phyloP scores from a whole-genome alignment of 2,113 vertebrate genomes.

The Nycticryphes semicollaris region DNA sequence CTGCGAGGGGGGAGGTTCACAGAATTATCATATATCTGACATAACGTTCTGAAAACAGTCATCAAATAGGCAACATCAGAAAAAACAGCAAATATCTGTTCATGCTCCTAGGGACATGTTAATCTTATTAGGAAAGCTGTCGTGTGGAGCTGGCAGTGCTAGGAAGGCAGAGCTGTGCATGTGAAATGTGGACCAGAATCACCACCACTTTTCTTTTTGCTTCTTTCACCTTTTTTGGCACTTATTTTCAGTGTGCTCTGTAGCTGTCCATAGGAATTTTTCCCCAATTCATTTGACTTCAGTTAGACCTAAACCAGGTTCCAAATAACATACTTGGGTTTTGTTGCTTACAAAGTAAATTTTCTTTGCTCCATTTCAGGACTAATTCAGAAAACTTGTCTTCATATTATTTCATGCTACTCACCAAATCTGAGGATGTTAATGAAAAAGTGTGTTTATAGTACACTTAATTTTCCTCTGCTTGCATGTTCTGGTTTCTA shows the following conservation, averaged over 20 bases:
- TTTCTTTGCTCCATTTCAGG: background rate
- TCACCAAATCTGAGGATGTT: background rate
- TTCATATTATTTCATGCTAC: background rate
- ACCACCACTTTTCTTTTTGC: background rate
- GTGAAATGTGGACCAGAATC: background rate
- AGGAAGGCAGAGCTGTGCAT: background rate
- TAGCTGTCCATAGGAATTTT: background rate
- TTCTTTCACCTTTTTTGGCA: background rate
- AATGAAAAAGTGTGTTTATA: background rate
- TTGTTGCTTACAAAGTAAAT: background rate
- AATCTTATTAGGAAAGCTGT: background rate
- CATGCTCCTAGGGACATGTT: background rate
- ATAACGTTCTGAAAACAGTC: background rate
- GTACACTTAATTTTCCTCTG: background rate
- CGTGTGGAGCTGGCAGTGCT: background rate
- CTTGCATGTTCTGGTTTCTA: background rate
- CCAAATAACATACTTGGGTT: background rate
- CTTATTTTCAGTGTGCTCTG: background rate
- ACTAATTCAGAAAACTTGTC: background rate
- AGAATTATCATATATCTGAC: background rate
- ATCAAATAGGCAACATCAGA: background rate
- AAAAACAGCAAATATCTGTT: background rate
- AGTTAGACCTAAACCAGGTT: background rate
- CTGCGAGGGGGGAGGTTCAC: background rate
- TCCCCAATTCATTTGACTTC: background rate